These are phyloP conservation scores for Pachyseris speciosa DNA, from an alignment of 64 coral and sea anemone genomes.

Conservation along the genomic window DNA sequence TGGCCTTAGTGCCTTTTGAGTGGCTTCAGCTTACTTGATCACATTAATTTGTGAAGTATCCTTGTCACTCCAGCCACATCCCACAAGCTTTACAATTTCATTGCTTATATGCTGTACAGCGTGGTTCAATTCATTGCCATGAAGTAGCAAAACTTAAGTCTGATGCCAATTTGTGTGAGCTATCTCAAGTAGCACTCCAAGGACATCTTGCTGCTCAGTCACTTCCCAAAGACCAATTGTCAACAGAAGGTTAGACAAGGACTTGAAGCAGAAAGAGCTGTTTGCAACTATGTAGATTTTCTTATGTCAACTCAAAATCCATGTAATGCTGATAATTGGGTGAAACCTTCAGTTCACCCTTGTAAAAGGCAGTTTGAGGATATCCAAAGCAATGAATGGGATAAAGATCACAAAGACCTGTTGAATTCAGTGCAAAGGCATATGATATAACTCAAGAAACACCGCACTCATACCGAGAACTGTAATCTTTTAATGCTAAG, in stretches of 20 bases:
- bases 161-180: neutral
- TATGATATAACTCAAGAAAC: no score
- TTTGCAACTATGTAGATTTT: neutral
- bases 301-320: conserved; percentile 26
- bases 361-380: neutral
- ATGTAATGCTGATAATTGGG: neutral
- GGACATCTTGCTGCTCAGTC: conserved; percentile 7
- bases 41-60: no score
- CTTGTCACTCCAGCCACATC: no score
- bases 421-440: conserved; percentile 35
- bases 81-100: no score
- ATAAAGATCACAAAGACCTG: conserved; percentile 9
- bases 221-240: neutral
- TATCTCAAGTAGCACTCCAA: conserved; percentile 39
- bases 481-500: no score
- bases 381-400: conserved; percentile 10
- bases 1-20: no score
- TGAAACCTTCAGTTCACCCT: neutral
- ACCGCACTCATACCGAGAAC: no score
- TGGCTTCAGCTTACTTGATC: no score
- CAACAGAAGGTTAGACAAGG: neutral
- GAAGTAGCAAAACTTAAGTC: conserved; percentile 7
- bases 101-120: conserved; percentile 45
- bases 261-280: neutral
- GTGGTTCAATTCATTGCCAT: conserved; percentile 31